Conservation (phyloP, 2,113 vertebrate species). For the Barbus barbus region DNA sequence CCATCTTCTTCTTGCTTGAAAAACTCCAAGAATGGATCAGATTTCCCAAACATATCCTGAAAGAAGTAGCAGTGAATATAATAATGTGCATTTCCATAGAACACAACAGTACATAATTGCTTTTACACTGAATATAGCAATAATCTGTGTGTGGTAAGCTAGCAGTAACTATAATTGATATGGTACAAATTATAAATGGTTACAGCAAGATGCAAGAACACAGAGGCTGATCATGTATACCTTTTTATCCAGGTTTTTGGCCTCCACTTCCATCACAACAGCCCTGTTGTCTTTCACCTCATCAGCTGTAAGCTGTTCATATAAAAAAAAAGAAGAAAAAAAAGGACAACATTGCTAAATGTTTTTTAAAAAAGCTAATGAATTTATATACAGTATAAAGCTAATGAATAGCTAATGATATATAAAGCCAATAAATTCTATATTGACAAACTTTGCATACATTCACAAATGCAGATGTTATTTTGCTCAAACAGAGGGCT, state of each 20-base stretch:
- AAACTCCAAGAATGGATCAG: slow-evolving; percentile 89
- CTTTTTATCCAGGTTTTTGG: slow-evolving; percentile 91
- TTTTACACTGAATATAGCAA: background rate
- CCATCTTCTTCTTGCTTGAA: slow-evolving; percentile 82
- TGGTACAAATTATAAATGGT: background rate
- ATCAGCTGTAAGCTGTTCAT: slow-evolving; percentile 81
- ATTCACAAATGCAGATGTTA: background rate
- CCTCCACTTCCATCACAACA: slow-evolving; percentile 83
- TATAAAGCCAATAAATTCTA: too few species aligned
- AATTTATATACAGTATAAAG: too few species aligned
- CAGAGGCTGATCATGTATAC: slow-evolving; percentile 61
- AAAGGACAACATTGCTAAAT: background rate
- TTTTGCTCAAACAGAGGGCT: background rate
- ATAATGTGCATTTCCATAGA: background rate
- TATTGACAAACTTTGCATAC: background rate
- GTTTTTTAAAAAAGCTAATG: too few species aligned
- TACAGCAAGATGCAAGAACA: background rate
- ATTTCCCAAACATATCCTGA: slow-evolving; percentile 93
- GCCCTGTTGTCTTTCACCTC: slow-evolving; percentile 87
- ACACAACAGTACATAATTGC: background rate
- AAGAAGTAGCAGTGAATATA: slow-evolving; percentile 21
- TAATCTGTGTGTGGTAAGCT: background rate
- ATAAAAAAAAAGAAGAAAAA: background rate
- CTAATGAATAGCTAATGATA: too few species aligned
- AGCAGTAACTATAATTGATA: background rate